Percentiles rank a stretch among this genome's conserved stretches.
Conservation (phyloP, 2,888 invertebrate genomes). For the Leptinotarsa rubiginosa region DNA sequence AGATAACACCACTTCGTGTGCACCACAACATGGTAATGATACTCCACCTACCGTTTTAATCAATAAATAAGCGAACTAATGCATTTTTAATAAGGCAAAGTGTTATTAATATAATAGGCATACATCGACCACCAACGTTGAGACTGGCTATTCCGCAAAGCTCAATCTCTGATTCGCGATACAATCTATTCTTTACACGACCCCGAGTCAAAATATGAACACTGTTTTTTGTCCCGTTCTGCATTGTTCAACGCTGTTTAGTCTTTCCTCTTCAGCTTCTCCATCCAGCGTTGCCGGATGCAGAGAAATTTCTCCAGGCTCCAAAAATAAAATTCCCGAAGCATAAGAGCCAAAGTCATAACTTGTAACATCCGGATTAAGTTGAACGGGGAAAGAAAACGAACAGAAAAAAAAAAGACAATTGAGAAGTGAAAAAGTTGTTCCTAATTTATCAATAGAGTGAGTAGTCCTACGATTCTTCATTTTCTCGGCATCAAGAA, state of each 20-base stretch:
- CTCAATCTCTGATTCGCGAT: slow-evolving; percentile 61
- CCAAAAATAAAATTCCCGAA: too few relatives aligned
- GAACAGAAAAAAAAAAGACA: too few relatives aligned
- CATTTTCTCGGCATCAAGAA: too few relatives aligned
- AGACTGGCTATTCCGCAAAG: slow-evolving; percentile 60
- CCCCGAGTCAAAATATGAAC: slow-evolving; percentile 36
- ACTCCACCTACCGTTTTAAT: slow-evolving; percentile 63
- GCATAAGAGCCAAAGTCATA: too few relatives aligned
- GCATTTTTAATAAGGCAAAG: slow-evolving; percentile 65
- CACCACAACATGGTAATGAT: slow-evolving; percentile 46
- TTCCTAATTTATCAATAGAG: too few relatives aligned
- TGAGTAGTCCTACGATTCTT: too few relatives aligned
- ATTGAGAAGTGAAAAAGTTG: too few relatives aligned
- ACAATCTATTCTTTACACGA: slow-evolving; percentile 55
- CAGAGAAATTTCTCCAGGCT: too few relatives aligned
- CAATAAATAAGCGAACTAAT: slow-evolving; percentile 64
- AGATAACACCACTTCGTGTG: slow-evolving; percentile 35
- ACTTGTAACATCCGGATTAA: too few relatives aligned
- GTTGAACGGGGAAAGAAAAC: too few relatives aligned
- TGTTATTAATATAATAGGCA: slow-evolving; percentile 66
- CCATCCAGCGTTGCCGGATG: neutral
- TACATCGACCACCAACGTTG: slow-evolving; percentile 65
- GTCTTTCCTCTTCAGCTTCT: slow-evolving; percentile 10
- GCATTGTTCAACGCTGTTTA: neutral
- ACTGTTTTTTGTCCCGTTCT: slow-evolving; percentile 49